These are phyloP conservation scores for Hypomecis punctinalis DNA, from an alignment of 2,888 invertebrate species.

Conservation along the genomic window DNA sequence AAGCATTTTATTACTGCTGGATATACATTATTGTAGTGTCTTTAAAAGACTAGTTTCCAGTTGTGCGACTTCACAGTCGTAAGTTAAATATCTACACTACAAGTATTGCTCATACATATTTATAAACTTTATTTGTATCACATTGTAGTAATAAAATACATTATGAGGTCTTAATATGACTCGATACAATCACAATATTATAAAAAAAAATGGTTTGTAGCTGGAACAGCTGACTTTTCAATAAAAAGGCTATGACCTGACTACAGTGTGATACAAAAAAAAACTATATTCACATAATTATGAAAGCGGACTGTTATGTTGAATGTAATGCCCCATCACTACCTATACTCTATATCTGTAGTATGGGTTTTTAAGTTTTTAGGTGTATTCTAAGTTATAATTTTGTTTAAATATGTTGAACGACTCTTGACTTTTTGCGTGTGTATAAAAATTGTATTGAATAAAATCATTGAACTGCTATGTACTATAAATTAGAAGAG, in stretches of 20 bases:
- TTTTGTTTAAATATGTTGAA: slow-evolving; percentile 3
- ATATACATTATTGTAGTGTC: no score
- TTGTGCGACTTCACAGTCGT: background rate
- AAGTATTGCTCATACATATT: background rate
- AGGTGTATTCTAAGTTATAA: slow-evolving; percentile 1
- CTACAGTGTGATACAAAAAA: slow-evolving; percentile 7
- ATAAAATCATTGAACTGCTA: background rate
- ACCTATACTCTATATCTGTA: background rate
- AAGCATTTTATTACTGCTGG: no score
- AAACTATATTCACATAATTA: slow-evolving; percentile 1
- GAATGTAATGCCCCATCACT: background rate
- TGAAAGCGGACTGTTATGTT: slow-evolving; percentile 12
- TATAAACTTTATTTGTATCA: background rate
- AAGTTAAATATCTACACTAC: background rate
- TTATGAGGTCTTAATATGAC: no score
- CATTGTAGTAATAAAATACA: background rate
- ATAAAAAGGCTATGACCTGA: background rate
- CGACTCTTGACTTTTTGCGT: background rate
- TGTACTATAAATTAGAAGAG: no score
- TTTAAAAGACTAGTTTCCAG: no score
- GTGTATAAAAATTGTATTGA: background rate
- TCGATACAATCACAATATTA: no score
- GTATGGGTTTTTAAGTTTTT: background rate
- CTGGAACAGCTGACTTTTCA: background rate
- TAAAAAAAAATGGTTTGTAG: no score